Evolutionary conservation across 2,797 vertebrate genomes (phyloP), one percentile per base, ranked within the genome.

Genomic region (Pseudochirops corinnae): DNA sequence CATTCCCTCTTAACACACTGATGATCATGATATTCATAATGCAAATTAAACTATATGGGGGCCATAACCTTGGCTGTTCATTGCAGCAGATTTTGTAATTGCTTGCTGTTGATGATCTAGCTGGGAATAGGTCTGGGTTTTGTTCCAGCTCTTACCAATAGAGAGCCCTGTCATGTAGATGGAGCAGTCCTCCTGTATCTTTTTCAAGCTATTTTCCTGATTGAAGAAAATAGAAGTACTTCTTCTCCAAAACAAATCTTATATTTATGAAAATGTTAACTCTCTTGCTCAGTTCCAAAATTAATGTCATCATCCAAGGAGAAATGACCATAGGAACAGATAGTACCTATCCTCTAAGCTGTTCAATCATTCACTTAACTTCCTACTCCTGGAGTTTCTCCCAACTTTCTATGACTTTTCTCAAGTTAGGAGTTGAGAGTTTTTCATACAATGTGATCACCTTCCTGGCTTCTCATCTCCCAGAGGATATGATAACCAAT

Each of bases 1-100:
- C 95, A 96, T 98, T 98, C 96, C 97, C 62, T 21, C 94, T 93
- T 95, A 97, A 95, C 90, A 92, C 93, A 93, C 53, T 91, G 50
- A 14, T 91, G 52, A 91, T 94, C 0, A 0, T 91, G 96, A 97
- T 97, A 96, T 97, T 96, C 96, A 97, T 94, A 96, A 97, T 97
- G 97, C 97, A 97, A 96, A 97, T 97, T 96, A 97, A 98, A 97
- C 95, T 97, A 97, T 98, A 97, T 96, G 94, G 96, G 97, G 95
- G 94, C 95, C 95, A 56, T 98, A 97, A 98, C 97, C 97, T 97
- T 96, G 95, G 95, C 93, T 96, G 95, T 97, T 97, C 97, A 97
- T 97, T 98, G 96, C 93, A 93, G 97, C 90, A 57, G 93, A 96
- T 95, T 94, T 91, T 0, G 1, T 96, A 96, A 97, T 96, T 97